phyloP scores from a whole-genome alignment of 2,797 vertebrate species.

The Gymnothorax javanicus region DNA sequence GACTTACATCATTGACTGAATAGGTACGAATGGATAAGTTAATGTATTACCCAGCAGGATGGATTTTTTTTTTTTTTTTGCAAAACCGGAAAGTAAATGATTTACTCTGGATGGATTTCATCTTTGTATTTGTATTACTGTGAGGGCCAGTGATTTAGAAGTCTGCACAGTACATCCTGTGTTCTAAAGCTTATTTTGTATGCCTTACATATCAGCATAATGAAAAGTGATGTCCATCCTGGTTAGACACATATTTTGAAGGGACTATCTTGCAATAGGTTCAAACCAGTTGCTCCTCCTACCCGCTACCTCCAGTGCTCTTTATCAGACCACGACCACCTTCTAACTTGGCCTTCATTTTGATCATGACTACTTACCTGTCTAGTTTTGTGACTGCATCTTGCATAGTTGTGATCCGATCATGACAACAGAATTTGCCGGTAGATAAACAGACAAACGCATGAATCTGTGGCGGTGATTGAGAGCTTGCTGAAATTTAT shows the following conservation, averaged over 20 bases:
- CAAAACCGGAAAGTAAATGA: neutral
- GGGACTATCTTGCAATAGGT: too few species aligned
- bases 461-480: too few species aligned
- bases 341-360: too few species aligned
- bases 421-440: too few species aligned
- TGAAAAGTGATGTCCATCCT: neutral
- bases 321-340: too few species aligned
- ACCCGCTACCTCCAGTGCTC: too few species aligned
- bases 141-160: neutral
- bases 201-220: neutral
- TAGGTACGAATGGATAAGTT: neutral
- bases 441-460: too few species aligned
- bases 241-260: slow-evolving; percentile 1
- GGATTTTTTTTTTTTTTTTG: neutral
- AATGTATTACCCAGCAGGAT: neutral
- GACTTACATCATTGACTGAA: neutral
- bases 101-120: neutral
- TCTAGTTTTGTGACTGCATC: too few species aligned
- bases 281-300: too few species aligned
- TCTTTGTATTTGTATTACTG: neutral
- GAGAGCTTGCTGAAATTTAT: too few species aligned
- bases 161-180: neutral
- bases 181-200: neutral
- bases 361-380: too few species aligned
- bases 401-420: too few species aligned